Evolutionary conservation across 2,113 vertebrate genomes (phyloP).

Genomic region (Cyrtonyx montezumae): DNA sequence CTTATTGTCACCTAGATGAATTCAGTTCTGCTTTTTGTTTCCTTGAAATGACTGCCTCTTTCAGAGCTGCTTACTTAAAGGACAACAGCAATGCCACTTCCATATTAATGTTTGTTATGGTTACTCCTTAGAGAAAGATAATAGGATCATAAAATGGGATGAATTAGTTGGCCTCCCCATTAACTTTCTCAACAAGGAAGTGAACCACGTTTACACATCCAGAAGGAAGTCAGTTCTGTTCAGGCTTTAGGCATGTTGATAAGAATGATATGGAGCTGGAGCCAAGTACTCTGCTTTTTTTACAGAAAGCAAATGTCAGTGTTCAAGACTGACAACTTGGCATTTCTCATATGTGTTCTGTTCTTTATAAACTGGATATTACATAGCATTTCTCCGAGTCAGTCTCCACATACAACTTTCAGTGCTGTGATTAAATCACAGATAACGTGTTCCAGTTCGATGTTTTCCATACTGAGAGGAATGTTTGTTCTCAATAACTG

Average conservation of each 20-base stretch:
- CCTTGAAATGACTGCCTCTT: not conserved
- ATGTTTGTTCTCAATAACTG: not conserved
- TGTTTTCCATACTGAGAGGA: not conserved
- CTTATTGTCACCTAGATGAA: not conserved
- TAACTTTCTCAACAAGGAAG: not conserved
- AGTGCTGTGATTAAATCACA: not conserved
- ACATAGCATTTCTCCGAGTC: not conserved
- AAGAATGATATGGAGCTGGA: not conserved
- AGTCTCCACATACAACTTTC: not conserved
- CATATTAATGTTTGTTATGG: not conserved
- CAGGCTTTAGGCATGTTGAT: not conserved
- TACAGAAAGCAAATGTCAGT: not conserved
- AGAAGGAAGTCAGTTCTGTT: not conserved
- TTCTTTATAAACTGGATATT: not conserved
- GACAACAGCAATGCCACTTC: not conserved
- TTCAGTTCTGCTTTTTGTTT: not conserved
- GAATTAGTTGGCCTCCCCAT: not conserved
- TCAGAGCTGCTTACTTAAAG: not conserved
- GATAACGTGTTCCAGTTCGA: not conserved
- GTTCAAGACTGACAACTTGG: not conserved
- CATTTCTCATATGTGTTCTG: not conserved
- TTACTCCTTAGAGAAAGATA: not conserved
- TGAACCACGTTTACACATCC: not conserved
- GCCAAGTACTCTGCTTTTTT: not conserved
- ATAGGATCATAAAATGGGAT: not conserved